Percentiles rank a stretch among this genome's conserved stretches.
These are phyloP conservation scores for Ptychadena robeensis DNA, from an alignment of 2,797 vertebrate species.

Conservation along the genomic window DNA sequence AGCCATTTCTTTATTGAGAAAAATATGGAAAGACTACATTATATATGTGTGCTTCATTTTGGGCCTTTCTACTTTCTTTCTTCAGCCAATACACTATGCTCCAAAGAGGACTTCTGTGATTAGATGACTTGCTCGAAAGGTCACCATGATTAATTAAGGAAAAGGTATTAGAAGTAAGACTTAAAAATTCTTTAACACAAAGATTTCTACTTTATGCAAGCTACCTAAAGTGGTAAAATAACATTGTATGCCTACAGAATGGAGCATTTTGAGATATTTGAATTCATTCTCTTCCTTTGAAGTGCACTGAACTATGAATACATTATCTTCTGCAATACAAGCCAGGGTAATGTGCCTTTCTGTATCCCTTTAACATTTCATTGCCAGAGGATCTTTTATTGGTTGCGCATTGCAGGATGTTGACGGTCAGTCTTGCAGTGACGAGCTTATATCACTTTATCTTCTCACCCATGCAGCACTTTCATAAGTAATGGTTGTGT, in stretches of 20 bases:
- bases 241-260: slow-evolving; percentile 1
- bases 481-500: slow-evolving; percentile 61
- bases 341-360: slow-evolving; percentile 24
- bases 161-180: slow-evolving; percentile 17
- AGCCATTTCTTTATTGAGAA: too few species aligned
- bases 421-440: slow-evolving; percentile 57
- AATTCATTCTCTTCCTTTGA: slow-evolving; percentile 43
- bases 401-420: slow-evolving; percentile 59
- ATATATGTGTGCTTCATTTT: too few species aligned
- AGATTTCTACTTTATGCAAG: slow-evolving; percentile 16
- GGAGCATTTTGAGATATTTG: slow-evolving; percentile 30
- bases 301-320: slow-evolving; percentile 40
- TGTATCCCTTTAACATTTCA: slow-evolving; percentile 42
- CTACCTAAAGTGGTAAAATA: not conserved
- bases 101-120: too few species aligned
- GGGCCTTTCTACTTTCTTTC: too few species aligned
- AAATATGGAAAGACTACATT: too few species aligned
- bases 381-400: slow-evolving; percentile 46
- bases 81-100: too few species aligned
- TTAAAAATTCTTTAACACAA: not conserved
- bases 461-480: slow-evolving; percentile 62
- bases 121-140: too few species aligned
- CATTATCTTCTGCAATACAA: slow-evolving; percentile 41
- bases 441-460: slow-evolving; percentile 58
- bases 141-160: too few species aligned